phyloP scores from a whole-genome alignment of 2,888 invertebrate genomes.

The Ennomos erosarius region DNA sequence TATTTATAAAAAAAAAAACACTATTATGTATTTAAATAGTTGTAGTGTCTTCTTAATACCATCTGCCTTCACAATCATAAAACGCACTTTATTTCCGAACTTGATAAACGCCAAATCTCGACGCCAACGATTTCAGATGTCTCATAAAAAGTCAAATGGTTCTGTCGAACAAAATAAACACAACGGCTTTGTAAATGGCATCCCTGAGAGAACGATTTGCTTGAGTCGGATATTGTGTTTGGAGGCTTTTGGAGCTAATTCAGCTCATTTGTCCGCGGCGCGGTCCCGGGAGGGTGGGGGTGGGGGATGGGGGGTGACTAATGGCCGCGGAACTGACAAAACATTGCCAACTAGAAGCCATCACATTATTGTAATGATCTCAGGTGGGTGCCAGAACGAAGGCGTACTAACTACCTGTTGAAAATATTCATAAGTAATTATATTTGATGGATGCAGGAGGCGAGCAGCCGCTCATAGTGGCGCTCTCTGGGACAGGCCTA shows the following conservation, averaged over 20 bases:
- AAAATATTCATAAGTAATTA: neutral
- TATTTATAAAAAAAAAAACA: too few species aligned
- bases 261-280: conserved; percentile 39
- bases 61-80: too few species aligned
- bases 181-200: conserved; percentile 7
- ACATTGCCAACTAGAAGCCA: conserved; percentile 15
- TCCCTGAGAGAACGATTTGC: conserved; percentile 5
- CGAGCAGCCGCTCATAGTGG: too few species aligned
- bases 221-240: conserved; percentile 20
- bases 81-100: neutral
- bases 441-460: too few species aligned
- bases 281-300: conserved; percentile 4
- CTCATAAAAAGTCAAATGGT: neutral
- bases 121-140: neutral
- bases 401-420: neutral
- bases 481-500: too few species aligned
- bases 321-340: conserved; percentile 9
- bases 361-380: neutral
- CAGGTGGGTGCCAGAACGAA: neutral
- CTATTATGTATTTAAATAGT: too few species aligned
- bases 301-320: conserved; percentile 9
- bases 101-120: neutral
- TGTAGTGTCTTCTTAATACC: too few species aligned
- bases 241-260: conserved; percentile 40
- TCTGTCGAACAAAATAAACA: conserved; percentile 1